Evolutionary conservation across 2,113 vertebrate genomes (phyloP).

Genomic region (Pseudorhombus dupliciocellatus): DNA sequence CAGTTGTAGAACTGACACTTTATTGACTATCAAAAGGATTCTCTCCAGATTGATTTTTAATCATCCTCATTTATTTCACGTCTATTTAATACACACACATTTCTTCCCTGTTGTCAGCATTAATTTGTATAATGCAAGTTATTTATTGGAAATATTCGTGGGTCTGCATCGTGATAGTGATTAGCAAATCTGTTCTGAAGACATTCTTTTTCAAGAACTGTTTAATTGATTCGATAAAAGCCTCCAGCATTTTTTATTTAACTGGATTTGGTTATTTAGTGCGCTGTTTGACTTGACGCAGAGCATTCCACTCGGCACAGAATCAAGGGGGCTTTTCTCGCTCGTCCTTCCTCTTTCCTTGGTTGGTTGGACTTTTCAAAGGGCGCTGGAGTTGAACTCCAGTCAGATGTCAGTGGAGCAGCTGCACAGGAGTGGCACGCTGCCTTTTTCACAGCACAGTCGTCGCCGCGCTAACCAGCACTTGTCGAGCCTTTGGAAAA

Average conservation of each 20-base stretch:
- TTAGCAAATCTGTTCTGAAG: not conserved
- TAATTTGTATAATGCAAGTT: not conserved
- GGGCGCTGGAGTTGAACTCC: not conserved
- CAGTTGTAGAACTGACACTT: not conserved
- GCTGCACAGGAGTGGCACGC: not conserved
- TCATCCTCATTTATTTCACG: not conserved
- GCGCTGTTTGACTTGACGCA: slow-evolving; percentile 5
- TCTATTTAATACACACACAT: not conserved
- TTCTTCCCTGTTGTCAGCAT: not conserved
- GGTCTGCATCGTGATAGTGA: not conserved
- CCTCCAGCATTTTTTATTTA: not conserved
- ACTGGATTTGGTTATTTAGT: slow-evolving; percentile 3
- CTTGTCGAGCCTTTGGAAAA: not conserved
- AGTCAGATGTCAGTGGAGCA: slow-evolving; percentile 1
- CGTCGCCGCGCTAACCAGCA: not conserved
- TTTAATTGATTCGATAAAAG: slow-evolving; percentile 2
- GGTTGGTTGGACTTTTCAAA: slow-evolving; percentile 12
- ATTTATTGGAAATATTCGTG: not conserved
- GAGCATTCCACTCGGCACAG: not conserved
- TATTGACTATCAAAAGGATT: slow-evolving; percentile 1
- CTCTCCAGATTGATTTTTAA: not conserved
- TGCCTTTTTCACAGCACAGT: not conserved
- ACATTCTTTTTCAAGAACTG: not conserved
- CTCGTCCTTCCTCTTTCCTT: not conserved
- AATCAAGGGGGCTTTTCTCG: not conserved